Percentiles rank a stretch among this genome's conserved stretches.
phyloP scores from a whole-genome alignment of 2,113 vertebrate genomes.

The Lophius piscatorius region DNA sequence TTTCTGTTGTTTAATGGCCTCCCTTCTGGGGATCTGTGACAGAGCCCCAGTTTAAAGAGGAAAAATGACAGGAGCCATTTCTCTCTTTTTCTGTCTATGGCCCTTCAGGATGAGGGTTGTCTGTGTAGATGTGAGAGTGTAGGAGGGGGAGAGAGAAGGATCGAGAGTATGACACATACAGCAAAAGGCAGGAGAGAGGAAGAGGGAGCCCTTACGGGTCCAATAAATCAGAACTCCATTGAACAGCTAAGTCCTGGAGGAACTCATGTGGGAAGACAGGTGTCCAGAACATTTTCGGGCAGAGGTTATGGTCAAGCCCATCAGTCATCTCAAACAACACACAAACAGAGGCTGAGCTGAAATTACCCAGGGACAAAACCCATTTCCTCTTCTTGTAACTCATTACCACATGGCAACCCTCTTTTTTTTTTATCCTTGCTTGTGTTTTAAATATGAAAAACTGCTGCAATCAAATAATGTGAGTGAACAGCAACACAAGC shows the following conservation, averaged over 20 bases:
- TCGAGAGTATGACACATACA: conserved; percentile 24
- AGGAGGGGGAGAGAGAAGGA: conserved; percentile 17
- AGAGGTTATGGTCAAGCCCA: conserved; percentile 62
- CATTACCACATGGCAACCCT: conserved; percentile 48
- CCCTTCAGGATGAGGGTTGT: conserved; percentile 60
- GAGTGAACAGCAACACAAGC: conserved; percentile 7
- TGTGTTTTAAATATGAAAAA: conserved; percentile 56
- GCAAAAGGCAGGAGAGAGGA: conserved; percentile 23
- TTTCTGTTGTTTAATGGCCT: conserved; percentile 73
- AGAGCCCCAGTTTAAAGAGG: conserved; percentile 70
- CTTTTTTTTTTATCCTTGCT: conserved; percentile 47
- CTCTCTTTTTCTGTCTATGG: conserved; percentile 63
- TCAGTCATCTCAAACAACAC: conserved; percentile 51
- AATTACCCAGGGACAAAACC: conserved; percentile 52
- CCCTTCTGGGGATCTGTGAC: conserved; percentile 65
- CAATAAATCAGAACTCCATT: conserved; percentile 71
- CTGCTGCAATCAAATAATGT: conserved; percentile 58
- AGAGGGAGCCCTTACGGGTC: conserved; percentile 63
- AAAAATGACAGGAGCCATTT: conserved; percentile 76
- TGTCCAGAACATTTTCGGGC: conserved; percentile 67
- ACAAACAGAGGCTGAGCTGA: conserved; percentile 17
- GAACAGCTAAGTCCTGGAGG: conserved; percentile 57
- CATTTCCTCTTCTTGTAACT: conserved; percentile 51
- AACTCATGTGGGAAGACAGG: conserved; percentile 70
- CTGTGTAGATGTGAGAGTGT: conserved; percentile 24